These are phyloP conservation scores for Suncus etruscus DNA, from an alignment of 2,113 vertebrate species.

Conservation along the genomic window DNA sequence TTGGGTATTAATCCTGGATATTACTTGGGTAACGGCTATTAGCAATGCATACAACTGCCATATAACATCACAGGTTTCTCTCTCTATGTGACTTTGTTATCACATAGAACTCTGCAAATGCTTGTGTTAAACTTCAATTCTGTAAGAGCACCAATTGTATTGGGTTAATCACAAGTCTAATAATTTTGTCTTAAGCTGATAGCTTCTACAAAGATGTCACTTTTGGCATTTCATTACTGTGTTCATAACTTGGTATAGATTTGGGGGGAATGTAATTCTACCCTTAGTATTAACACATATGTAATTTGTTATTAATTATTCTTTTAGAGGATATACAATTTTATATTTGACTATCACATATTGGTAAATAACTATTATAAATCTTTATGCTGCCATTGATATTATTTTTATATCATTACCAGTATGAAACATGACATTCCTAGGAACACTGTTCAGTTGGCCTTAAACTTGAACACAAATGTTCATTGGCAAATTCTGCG, in stretches of 20 bases:
- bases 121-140: not conserved
- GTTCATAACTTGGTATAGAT: not conserved
- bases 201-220: not conserved
- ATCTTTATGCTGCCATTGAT: not conserved
- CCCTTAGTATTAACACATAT: not conserved
- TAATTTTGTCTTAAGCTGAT: not conserved
- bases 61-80: rapidly evolving
- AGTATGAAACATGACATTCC: not conserved
- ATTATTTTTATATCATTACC: not conserved
- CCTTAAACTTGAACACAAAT: not conserved
- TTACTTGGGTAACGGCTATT: not conserved
- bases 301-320: not conserved
- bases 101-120: not conserved
- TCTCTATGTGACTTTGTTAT: not conserved
- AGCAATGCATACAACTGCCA: not conserved
- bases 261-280: not conserved
- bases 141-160: not conserved
- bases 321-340: not conserved
- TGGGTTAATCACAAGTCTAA: not conserved
- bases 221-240: not conserved
- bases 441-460: not conserved
- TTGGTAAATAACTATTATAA: not conserved
- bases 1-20: too few relatives aligned
- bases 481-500: not conserved
- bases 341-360: not conserved